Evolutionary conservation across 2,797 vertebrate genomes (phyloP).

Genomic region (Bothrops alternatus): DNA sequence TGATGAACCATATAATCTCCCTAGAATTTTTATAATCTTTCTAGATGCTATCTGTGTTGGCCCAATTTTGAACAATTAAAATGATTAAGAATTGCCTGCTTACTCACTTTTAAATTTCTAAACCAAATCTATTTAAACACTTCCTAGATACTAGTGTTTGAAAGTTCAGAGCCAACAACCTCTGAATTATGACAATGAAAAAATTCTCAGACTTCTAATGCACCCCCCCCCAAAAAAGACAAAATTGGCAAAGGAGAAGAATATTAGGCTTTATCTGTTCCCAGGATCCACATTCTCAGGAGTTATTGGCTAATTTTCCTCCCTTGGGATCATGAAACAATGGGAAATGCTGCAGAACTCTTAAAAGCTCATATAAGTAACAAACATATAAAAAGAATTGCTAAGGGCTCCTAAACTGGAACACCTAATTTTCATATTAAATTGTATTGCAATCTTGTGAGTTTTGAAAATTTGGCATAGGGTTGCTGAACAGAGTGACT

Average conservation of each 20-base stretch:
- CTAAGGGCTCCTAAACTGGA: not conserved
- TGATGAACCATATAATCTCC: slow-evolving; percentile 21
- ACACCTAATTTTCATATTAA: not conserved
- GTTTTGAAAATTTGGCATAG: not conserved
- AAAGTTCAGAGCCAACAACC: slow-evolving; percentile 14
- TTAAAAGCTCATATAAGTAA: not conserved
- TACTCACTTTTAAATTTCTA: slow-evolving; percentile 32
- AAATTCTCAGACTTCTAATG: slow-evolving; percentile 15
- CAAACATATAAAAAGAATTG: slow-evolving; percentile 6
- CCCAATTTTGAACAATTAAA: slow-evolving; percentile 17
- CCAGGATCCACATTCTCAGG: not conserved
- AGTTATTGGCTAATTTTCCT: not conserved
- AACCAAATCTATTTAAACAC: slow-evolving; percentile 15
- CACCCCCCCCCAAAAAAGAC: not conserved
- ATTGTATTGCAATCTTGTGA: not conserved
- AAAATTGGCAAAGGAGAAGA: not conserved
- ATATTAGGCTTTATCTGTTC: not conserved
- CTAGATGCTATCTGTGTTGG: not conserved
- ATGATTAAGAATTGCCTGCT: slow-evolving; percentile 20
- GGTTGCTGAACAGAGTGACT: not conserved
- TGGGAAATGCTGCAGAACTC: not conserved
- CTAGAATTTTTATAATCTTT: slow-evolving; percentile 22
- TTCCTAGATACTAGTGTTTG: slow-evolving; percentile 10
- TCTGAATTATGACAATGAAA: slow-evolving; percentile 2
- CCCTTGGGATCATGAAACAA: not conserved